Conservation (phyloP, 1,140 invertebrate species). For the Riptortus pedestris region DNA sequence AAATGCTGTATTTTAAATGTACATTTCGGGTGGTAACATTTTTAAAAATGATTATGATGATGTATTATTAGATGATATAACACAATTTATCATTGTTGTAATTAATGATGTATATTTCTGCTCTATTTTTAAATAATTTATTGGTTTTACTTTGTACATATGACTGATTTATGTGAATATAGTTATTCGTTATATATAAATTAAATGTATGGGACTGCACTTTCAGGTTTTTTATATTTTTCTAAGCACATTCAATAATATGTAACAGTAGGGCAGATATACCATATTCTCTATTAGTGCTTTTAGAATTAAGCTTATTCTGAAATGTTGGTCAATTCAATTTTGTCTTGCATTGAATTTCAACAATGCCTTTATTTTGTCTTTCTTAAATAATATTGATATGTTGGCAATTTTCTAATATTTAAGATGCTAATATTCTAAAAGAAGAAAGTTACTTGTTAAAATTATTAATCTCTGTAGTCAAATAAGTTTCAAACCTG, state of each 20-base stretch:
- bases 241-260: constrained; percentile 12
- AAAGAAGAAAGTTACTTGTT: too few relatives aligned
- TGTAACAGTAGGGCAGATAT: neutral
- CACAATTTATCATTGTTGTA: too few relatives aligned
- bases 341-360: neutral
- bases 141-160: constrained; percentile 2
- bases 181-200: neutral
- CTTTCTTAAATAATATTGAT: too few relatives aligned
- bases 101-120: neutral
- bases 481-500: too few relatives aligned
- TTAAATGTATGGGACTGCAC: neutral
- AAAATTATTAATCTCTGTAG: too few relatives aligned
- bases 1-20: too few relatives aligned
- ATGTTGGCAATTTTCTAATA: too few relatives aligned
- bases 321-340: neutral
- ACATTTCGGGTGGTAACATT: too few relatives aligned
- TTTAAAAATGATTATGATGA: too few relatives aligned
- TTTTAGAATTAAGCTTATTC: neutral
- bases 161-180: constrained; percentile 13
- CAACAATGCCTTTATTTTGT: too few relatives aligned
- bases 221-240: constrained; percentile 10
- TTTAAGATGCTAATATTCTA: too few relatives aligned
- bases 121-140: neutral
- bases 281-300: neutral
- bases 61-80: too few relatives aligned